Evolutionary conservation across 1,140 invertebrate species (phyloP), one percentile per base, ranked within the genome.

Genomic region (Acyrthosiphon pisum): DNA sequence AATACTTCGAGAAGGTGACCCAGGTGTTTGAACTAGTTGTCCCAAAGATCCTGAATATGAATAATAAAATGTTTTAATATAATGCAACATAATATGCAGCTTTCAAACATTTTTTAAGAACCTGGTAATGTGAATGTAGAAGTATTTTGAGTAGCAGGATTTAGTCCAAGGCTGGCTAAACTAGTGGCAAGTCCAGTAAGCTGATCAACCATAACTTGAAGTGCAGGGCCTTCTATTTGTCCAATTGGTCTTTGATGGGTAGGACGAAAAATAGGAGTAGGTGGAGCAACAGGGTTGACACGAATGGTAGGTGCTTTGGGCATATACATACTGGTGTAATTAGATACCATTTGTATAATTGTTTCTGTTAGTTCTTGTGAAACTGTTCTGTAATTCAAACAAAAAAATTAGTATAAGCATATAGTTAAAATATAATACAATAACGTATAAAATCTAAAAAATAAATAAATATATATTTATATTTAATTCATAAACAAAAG

Each of bases 351-450:
- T 84, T 97, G 97, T 94, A 98, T 96, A 76, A 99, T 99, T 30
- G 97, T 96, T 91, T 99, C 98, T 6, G 97, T 97, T 92, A 98
- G 96, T 94, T 99, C 98, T 94, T 97, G 97, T 68, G 97, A 97
- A 23, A 99, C 97, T 95, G 95, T 97, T 44, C 96, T 97, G 92
- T 94, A 94, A 96, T 95, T 18, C 4, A 68, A 68, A 68, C 7
- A n/a, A 68, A 30, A 26, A 18, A 6, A 11, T 9, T 30, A 68
- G 14, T n/a, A n/a, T 6, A n/a, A 76, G 30, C 14, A n/a, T 3
- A 76, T 68, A n/a, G 30, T n/a, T n/a, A 76, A 6, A 0, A n/a
- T n/a, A 68, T 4, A 14, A 68, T 0, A 68, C 11, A 68, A 60
- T 30, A 3, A n/a, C 11, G n/a, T 60, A 0, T 2, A 53, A 53